Percentiles rank a stretch among this genome's conserved stretches.
Evolutionary conservation across 2,888 invertebrate species (phyloP).

Genomic region (Ectropis crepuscularia): DNA sequence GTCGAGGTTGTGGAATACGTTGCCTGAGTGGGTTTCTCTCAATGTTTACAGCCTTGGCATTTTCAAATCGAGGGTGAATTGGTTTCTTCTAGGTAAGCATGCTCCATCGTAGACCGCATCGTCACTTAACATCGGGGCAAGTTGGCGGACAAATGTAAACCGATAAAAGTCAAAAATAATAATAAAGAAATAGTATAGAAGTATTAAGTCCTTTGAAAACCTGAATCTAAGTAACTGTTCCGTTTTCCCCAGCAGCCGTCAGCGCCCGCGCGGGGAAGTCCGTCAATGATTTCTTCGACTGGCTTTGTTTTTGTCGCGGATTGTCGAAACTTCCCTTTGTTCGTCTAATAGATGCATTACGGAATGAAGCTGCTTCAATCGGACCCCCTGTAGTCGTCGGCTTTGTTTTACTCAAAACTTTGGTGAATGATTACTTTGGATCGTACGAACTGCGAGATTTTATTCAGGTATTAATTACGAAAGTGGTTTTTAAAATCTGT

Average conservation of each 20-base stretch:
- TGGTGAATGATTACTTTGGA: slow-evolving; percentile 33
- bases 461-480: not conserved
- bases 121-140: too few species aligned
- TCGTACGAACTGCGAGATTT: slow-evolving; percentile 9
- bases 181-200: too few species aligned
- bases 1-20: too few species aligned
- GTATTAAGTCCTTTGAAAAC: not conserved
- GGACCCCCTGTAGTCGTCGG: slow-evolving; percentile 24
- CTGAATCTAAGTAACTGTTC: slow-evolving; percentile 4
- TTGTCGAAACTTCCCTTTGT: slow-evolving; percentile 61
- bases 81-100: too few species aligned
- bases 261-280: slow-evolving; percentile 33
- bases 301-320: slow-evolving; percentile 63
- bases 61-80: too few species aligned
- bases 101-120: too few species aligned
- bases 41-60: too few species aligned
- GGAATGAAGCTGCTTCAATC: slow-evolving; percentile 55
- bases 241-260: too few species aligned
- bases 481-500: not conserved
- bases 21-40: too few species aligned
- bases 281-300: slow-evolving; percentile 68
- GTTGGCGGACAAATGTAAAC: too few species aligned
- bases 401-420: slow-evolving; percentile 33
- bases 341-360: slow-evolving; percentile 63
- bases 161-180: too few species aligned